Conservation (phyloP, 2,113 vertebrate genomes). For the Stegostoma tigrinum region DNA sequence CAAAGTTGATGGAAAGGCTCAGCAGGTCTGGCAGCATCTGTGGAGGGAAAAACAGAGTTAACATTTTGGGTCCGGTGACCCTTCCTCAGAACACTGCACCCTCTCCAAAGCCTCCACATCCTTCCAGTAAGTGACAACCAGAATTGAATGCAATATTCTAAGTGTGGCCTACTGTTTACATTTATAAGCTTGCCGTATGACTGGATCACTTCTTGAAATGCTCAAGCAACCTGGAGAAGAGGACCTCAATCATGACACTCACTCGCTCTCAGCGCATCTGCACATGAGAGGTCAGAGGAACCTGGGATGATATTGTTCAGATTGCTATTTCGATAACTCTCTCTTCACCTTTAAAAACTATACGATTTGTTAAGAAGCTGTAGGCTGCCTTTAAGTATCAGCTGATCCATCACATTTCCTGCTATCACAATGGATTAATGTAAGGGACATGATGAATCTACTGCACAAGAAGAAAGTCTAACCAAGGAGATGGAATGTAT, state of each 20-base stretch:
- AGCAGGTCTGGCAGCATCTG: no score
- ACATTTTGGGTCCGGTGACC: no score
- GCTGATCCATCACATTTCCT: background rate
- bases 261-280: background rate
- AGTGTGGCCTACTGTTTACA: no score
- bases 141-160: no score
- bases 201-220: background rate
- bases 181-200: background rate
- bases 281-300: background rate
- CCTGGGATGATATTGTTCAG: background rate
- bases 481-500: no score
- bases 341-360: background rate
- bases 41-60: no score
- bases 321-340: background rate
- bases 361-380: background rate
- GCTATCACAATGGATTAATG: background rate
- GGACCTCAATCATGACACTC: background rate
- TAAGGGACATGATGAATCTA: background rate
- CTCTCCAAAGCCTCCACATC: no score
- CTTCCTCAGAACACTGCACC: no score
- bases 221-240: background rate
- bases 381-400: background rate
- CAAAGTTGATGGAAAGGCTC: no score
- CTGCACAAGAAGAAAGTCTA: background rate
- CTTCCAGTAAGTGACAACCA: no score